Base-by-base conservation (phyloP, 2,888 invertebrate genomes). In the Andrena camellia region DNA sequence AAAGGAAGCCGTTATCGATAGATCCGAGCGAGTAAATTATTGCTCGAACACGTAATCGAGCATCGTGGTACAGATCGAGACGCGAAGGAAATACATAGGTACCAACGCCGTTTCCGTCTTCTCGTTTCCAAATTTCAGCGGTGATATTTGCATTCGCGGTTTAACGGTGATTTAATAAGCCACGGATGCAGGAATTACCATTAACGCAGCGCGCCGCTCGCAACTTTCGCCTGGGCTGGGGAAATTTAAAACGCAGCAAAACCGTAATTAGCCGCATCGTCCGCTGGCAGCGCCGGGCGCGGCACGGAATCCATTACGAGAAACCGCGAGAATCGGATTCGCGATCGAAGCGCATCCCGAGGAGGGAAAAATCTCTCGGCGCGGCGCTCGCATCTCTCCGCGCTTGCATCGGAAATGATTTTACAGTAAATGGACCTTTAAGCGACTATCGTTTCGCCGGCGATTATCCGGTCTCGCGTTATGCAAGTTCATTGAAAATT, bases 401-500 rank as follows among this genome's bases (percentile, higher is more conserved):
- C 52, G 17, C 5, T 6, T 50, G 68, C 57, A 71, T 76, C 33
- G 69, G 69, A 78, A 83, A 78, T 83, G 74, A 75, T 83, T 82
- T 79, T 64, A 72, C 72, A 35, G 71, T 60, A 70, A 84, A 74
- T 60, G 63, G 71, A 74, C 54, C 74, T 64, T 71, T 50, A 26
- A 75, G 62, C 69, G 63, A 63, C 60, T 50, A 75, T 71, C 74
- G 79, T 69, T 70, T 70, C 74, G 29, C 35, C 54, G 64, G 31
- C 68, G 84, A 85, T 85, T 75, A 78, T 81, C 68, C 75, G 62
- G 62, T 59, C 71, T 80, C 73, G 67, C 76, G 80, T 85, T 78
- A 72, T 74, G 72, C 52, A 78, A 74, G 84, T 78, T 70, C 75
- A 75, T 81, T 81, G 84, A 81, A 85, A 84, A 75, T 72, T 84